Percentiles rank a stretch among this genome's conserved stretches.
Evolutionary conservation across 1,140 invertebrate species (phyloP).

Genomic region (Orchestia grillus): DNA sequence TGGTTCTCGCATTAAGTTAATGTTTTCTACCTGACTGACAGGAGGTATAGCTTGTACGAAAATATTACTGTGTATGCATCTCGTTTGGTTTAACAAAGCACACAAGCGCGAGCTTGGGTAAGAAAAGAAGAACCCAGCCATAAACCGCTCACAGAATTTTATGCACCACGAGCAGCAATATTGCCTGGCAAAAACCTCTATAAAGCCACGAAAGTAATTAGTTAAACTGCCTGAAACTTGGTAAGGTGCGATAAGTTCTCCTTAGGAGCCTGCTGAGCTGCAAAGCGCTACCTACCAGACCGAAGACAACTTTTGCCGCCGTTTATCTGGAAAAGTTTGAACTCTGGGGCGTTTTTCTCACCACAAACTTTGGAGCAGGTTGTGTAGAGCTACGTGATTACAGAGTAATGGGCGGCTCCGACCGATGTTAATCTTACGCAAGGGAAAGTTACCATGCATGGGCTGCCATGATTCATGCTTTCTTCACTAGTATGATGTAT

Average conservation of each 20-base stretch:
- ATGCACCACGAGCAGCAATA: not conserved
- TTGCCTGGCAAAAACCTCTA: constrained; percentile 28
- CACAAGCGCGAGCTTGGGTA: not conserved
- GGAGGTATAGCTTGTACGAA: not conserved
- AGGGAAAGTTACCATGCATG: not conserved
- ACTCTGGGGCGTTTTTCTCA: not conserved
- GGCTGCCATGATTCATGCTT: not conserved
- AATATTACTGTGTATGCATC: not conserved
- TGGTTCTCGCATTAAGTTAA: not conserved
- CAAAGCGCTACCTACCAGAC: constrained; percentile 51
- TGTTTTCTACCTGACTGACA: not conserved
- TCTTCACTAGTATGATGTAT: not conserved
- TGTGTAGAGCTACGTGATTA: constrained; percentile 21
- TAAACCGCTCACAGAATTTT: not conserved
- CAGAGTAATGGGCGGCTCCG: constrained; percentile 4
- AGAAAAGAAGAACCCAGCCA: not conserved
- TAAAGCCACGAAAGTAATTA: constrained; percentile 55
- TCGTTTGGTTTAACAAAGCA: not conserved
- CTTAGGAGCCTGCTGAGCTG: constrained; percentile 49
- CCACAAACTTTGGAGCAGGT: not conserved
- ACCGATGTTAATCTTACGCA: not conserved
- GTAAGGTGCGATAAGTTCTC: constrained; percentile 49
- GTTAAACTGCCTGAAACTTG: constrained; percentile 45
- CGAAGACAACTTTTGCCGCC: constrained; percentile 47
- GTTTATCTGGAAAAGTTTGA: constrained; percentile 49